phyloP scores from a whole-genome alignment of 2,797 vertebrate genomes.

The Coendou prehensilis region DNA sequence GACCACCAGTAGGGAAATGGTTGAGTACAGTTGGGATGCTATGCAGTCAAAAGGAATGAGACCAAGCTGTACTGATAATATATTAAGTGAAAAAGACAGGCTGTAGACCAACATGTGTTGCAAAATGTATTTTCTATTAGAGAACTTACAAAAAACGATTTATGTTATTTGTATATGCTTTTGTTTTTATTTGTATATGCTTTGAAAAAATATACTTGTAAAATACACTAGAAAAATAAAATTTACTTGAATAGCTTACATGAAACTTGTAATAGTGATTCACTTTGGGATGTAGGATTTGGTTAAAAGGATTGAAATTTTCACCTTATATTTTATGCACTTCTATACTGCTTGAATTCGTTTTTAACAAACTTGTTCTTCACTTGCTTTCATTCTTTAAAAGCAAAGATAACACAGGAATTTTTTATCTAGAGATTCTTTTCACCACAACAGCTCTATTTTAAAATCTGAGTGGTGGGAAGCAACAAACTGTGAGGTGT shows the following conservation, averaged over 20 bases:
- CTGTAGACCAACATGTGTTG: not conserved
- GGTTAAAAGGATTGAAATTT: not conserved
- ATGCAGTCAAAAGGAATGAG: not conserved
- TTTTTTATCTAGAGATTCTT: constrained; percentile 13
- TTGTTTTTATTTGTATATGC: not conserved
- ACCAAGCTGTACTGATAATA: not conserved
- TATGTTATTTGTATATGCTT: not conserved
- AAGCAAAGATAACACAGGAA: not conserved
- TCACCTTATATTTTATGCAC: not conserved
- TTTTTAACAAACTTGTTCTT: not conserved
- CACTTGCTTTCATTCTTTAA: constrained; percentile 10
- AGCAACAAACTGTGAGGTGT: not conserved
- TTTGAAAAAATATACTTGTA: not conserved
- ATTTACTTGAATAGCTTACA: not conserved
- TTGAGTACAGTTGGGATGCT: not conserved
- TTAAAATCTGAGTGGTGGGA: constrained; percentile 25
- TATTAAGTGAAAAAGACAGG: constrained; percentile 18
- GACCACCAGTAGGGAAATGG: not conserved
- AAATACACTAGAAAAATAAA: not conserved
- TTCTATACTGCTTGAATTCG: not conserved
- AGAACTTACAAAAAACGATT: not conserved
- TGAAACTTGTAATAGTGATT: not conserved
- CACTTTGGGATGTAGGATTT: not conserved
- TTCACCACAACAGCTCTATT: not conserved
- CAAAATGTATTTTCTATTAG: not conserved